A percentile compares a stretch with the other conserved stretches of the same genome.
Conservation (phyloP, 2,888 invertebrate genomes). For the Caenorhabditis panamensis region DNA sequence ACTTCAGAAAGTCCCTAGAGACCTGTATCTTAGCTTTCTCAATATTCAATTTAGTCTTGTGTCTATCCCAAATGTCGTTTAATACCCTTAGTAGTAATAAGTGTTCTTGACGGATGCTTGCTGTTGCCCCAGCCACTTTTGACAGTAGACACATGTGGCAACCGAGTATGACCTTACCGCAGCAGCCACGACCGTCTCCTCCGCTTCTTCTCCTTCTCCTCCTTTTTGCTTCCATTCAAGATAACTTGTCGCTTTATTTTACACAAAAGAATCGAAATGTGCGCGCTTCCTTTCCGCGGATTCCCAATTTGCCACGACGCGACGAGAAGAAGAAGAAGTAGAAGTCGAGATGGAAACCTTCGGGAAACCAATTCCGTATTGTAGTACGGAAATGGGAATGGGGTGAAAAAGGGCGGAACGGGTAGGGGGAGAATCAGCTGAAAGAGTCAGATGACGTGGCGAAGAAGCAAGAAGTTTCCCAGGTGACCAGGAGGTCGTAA, state of each 20-base stretch:
- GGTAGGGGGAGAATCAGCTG: conserved; percentile 1
- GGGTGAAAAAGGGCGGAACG: conserved; percentile 31
- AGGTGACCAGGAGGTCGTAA: conserved; percentile 49
- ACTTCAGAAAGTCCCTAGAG: no score
- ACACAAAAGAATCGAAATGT: conserved; percentile 55
- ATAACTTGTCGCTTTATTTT: conserved; percentile 56
- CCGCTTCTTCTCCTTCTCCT: conserved; percentile 25
- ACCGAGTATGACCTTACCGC: conserved; percentile 54
- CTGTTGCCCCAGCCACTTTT: conserved; percentile 24
- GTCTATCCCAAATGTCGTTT: no score
- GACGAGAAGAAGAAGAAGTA: conserved; percentile 1
- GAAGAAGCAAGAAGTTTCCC: conserved; percentile 21
- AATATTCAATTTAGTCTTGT: no score
- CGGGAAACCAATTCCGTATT: conserved; percentile 48
- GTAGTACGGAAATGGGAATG: conserved; percentile 28
- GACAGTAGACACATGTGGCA: conserved; percentile 20
- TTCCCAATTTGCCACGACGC: conserved; percentile 31
- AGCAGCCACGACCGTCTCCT: conserved; percentile 18
- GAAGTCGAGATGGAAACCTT: conserved; percentile 12
- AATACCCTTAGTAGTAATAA: conserved; percentile 47
- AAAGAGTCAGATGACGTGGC: conserved; percentile 18
- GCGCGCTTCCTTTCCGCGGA: no score
- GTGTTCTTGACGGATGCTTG: conserved; percentile 46
- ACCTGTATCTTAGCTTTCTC: neutral
- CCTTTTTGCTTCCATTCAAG: conserved; percentile 47